Base-by-base conservation (phyloP, 64 coral and sea anemone species). In the Catalaphyllia jardinei region DNA sequence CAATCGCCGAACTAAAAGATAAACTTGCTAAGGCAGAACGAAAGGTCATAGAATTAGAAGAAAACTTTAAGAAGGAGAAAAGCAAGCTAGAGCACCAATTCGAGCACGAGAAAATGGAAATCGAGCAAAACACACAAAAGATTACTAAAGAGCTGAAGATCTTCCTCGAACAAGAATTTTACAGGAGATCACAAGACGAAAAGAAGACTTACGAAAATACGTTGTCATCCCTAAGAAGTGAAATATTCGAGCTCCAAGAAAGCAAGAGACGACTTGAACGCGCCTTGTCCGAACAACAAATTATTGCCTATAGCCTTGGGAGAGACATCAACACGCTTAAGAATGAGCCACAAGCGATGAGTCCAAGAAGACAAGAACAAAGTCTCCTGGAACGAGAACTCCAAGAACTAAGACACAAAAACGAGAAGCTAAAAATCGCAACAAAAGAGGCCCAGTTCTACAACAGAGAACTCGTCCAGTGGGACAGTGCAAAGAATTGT, bases 11-110 rank as follows among this genome's bases (percentile, higher is more conserved):
- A 3, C 10, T 73, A 4, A 69, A 61, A 73, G 77, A 90, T 4
- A 90, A 90, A 72, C 64, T 90, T 13, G 69, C 10, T 27, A 90
- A 90, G 31, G 46, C 88, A 31, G 88, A 90, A 28, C 71, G 46
- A 17, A 90, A 80, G 30, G 57, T 81, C 15, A 31, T 13, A 4
- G 88, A 90, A 73, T 31, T 81, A 20, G 88, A 90, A 73, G 28
- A 60, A 20, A 13, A 81, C 50, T 82, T 55, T 14, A 80, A 82
- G 51, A 80, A 73, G 30, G 79, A 80, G 46, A 82, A 81, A 27
- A 81, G 63, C 22, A 85, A 85, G 61, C 38, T 85, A 22, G 81
- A 85, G 38, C 81, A 85, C 49, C 63, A 71, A 22, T 85, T 85
- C 42, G 62, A 85, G 38, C 81, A 85, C 62, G 46, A 81, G 71